phyloP scores from a whole-genome alignment of 2,113 vertebrate species.

The Emydura subglobosa region DNA sequence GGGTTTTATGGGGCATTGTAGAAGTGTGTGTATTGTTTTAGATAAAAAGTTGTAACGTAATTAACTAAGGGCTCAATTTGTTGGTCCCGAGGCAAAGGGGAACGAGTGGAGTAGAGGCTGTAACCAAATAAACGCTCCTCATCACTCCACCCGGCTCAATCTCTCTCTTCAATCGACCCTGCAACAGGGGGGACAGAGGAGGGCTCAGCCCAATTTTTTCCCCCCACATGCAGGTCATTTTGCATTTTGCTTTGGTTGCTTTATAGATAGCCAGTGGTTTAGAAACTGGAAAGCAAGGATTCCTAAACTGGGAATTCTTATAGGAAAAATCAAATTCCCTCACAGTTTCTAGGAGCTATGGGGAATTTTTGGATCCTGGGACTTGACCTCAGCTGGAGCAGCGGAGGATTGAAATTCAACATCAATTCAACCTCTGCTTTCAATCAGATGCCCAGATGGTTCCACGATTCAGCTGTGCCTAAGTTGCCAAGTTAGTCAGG shows the following conservation, averaged over 20 bases:
- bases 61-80: too few relatives aligned
- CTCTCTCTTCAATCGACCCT: not conserved
- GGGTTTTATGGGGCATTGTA: too few relatives aligned
- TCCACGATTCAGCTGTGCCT: conserved; percentile 24
- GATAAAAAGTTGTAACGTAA: too few relatives aligned
- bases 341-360: not conserved
- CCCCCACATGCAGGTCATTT: not conserved
- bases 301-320: not conserved
- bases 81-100: too few relatives aligned
- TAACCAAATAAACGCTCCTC: too few relatives aligned
- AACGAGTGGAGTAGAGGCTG: too few relatives aligned
- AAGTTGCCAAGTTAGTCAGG: conserved; percentile 7
- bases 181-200: not conserved
- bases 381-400: not conserved
- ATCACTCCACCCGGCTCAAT: too few relatives aligned
- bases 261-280: not conserved
- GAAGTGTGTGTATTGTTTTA: too few relatives aligned
- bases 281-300: not conserved
- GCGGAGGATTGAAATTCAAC: not conserved
- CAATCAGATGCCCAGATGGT: conserved; percentile 18
- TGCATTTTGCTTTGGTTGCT: not conserved
- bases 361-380: not conserved
- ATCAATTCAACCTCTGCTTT: not conserved
- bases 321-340: not conserved
- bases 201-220: not conserved